phyloP scores from a whole-genome alignment of 2,113 vertebrate genomes.

The Dipodomys spectabilis region DNA sequence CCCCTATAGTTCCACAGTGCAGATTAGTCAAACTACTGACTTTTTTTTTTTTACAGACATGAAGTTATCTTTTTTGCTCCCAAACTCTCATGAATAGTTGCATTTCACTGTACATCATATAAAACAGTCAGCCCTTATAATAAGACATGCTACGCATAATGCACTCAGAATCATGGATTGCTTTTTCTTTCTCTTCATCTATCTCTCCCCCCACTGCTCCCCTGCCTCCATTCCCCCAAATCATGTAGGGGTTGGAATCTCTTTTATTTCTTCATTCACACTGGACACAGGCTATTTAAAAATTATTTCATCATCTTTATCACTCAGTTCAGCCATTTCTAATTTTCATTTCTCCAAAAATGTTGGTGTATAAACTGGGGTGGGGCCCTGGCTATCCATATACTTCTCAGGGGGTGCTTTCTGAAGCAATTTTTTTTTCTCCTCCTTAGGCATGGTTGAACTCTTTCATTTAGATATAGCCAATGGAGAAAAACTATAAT shows the following conservation, averaged over 20 bases:
- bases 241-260: not conserved
- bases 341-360: conserved; percentile 91
- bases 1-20: not conserved
- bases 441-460: not conserved
- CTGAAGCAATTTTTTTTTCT: not conserved
- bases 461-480: conserved; percentile 79
- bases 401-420: conserved; percentile 38
- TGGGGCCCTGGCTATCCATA: conserved; percentile 79
- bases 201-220: not conserved
- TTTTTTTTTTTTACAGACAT: not conserved
- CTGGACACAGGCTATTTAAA: conserved; percentile 84
- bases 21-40: not conserved
- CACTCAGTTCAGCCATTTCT: conserved; percentile 73
- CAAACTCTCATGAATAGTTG: not conserved
- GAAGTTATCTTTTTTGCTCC: not conserved
- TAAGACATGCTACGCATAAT: not conserved
- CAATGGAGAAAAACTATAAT: conserved; percentile 96
- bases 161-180: conserved; percentile 9
- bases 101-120: not conserved
- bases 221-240: no score
- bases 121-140: not conserved
- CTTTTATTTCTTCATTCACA: conserved; percentile 44
- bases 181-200: conserved; percentile 33
- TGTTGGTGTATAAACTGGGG: conserved; percentile 93
- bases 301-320: conserved; percentile 89